phyloP scores from a whole-genome alignment of 1,140 invertebrate genomes.

The Ostrea edulis region DNA sequence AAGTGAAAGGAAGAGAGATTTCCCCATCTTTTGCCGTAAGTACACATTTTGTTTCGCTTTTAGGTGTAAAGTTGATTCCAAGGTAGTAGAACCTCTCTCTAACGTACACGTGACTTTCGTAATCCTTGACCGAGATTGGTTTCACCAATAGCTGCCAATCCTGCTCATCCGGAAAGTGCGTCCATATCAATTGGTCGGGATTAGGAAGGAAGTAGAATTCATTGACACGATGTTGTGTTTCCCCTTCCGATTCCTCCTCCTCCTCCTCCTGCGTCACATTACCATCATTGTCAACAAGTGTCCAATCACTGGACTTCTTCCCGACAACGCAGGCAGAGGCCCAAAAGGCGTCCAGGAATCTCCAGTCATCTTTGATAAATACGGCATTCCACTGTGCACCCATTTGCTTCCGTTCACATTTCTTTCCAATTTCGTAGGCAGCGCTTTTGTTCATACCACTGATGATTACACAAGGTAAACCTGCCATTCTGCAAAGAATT shows the following conservation, averaged over 20 bases:
- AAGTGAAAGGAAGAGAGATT: slow-evolving; percentile 68
- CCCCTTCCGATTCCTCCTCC: slow-evolving; percentile 70
- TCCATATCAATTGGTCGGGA: slow-evolving; percentile 73
- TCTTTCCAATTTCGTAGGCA: slow-evolving; percentile 75
- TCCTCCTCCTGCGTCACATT: slow-evolving; percentile 69
- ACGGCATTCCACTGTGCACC: slow-evolving; percentile 78
- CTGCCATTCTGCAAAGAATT: slow-evolving; percentile 70
- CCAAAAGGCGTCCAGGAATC: slow-evolving; percentile 77
- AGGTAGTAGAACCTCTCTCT: slow-evolving; percentile 75
- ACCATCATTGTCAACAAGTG: slow-evolving; percentile 72
- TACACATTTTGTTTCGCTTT: slow-evolving; percentile 68
- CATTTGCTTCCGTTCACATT: slow-evolving; percentile 70
- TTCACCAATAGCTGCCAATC: slow-evolving; percentile 73
- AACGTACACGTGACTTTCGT: slow-evolving; percentile 69
- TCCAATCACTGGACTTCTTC: slow-evolving; percentile 73
- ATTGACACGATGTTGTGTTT: slow-evolving; percentile 74
- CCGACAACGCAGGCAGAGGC: slow-evolving; percentile 74
- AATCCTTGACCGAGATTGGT: slow-evolving; percentile 63
- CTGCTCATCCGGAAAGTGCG: slow-evolving; percentile 72
- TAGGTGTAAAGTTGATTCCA: slow-evolving; percentile 64
- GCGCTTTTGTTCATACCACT: slow-evolving; percentile 78
- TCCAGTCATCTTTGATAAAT: slow-evolving; percentile 73
- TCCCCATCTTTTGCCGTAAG: slow-evolving; percentile 67
- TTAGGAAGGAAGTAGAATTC: slow-evolving; percentile 78
- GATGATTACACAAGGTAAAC: slow-evolving; percentile 73